Evolutionary conservation across 2,888 invertebrate species (phyloP).

Genomic region (Caenorhabditis sp.): DNA sequence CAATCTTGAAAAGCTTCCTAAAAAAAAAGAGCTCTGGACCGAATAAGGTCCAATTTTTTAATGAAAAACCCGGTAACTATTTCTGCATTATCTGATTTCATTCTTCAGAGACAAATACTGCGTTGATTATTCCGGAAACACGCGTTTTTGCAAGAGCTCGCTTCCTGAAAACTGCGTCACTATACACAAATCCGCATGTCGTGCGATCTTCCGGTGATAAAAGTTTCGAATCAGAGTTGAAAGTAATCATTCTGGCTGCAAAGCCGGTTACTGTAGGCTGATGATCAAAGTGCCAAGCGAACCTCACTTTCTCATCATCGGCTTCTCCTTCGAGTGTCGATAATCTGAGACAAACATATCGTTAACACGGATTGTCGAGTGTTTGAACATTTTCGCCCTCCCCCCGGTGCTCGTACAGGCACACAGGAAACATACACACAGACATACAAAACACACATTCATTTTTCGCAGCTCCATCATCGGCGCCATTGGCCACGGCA

Average conservation of each 20-base stretch:
- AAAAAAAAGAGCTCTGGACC: neutral
- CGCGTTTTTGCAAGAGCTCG: slow-evolving; percentile 15
- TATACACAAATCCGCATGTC: neutral
- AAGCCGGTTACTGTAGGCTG: too few species aligned
- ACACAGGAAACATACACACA: slow-evolving; percentile 36
- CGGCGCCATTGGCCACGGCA: neutral
- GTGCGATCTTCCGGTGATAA: slow-evolving; percentile 14
- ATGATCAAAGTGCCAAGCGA: slow-evolving; percentile 27
- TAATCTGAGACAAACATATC: slow-evolving; percentile 61
- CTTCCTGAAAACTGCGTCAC: slow-evolving; percentile 28
- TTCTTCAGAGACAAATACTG: too few species aligned
- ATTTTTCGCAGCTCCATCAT: slow-evolving; percentile 19
- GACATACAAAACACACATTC: slow-evolving; percentile 31
- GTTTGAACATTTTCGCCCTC: slow-evolving; percentile 49
- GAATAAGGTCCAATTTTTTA: too few species aligned
- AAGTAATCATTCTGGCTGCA: too few species aligned
- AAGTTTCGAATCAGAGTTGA: too few species aligned
- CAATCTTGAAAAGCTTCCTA: neutral
- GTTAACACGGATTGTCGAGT: slow-evolving; percentile 63
- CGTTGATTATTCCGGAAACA: slow-evolving; percentile 29
- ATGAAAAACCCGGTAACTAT: too few species aligned
- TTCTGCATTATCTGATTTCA: neutral
- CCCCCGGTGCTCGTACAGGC: slow-evolving; percentile 4
- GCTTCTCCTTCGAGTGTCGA: slow-evolving; percentile 39
- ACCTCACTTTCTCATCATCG: slow-evolving; percentile 10